These are phyloP conservation scores for Notarius lentiginosus DNA, from an alignment of 2,113 vertebrate genomes.

Conservation along the genomic window DNA sequence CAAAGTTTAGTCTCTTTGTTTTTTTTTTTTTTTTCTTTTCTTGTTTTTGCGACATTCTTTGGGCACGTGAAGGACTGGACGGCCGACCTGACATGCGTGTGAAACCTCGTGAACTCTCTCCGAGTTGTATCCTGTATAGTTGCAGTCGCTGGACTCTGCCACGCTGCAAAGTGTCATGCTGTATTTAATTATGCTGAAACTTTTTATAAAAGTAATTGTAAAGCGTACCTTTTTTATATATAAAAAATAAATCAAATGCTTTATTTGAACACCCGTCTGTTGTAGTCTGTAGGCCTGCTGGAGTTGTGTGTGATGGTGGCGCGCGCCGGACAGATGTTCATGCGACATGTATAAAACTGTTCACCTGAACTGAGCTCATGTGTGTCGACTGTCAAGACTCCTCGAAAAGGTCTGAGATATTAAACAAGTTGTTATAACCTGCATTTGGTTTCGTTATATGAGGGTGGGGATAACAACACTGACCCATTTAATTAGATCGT, in stretches of 20 bases:
- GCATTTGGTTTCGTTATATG: neutral
- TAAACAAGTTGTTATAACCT: neutral
- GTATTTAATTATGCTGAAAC: conserved; percentile 98
- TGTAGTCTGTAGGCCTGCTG: conserved; percentile 33
- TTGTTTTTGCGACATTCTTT: conserved; percentile 76
- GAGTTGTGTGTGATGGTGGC: conserved; percentile 1
- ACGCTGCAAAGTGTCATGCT: conserved; percentile 97
- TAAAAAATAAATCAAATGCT: conserved; percentile 96
- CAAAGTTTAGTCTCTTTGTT: conserved; percentile 82
- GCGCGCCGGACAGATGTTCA: conserved; percentile 9
- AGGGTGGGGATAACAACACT: neutral
- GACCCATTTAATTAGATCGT: neutral
- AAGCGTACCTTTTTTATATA: conserved; percentile 88
- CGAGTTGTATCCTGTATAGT: conserved; percentile 94
- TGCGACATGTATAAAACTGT: conserved; percentile 1
- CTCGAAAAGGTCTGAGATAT: neutral
- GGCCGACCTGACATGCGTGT: conserved; percentile 82
- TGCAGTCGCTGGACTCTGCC: conserved; percentile 80
- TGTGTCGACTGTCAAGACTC: neutral
- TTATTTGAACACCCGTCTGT: conserved; percentile 76
- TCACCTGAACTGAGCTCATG: conserved; percentile 13
- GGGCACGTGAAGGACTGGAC: conserved; percentile 90
- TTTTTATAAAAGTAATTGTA: conserved; percentile 99
- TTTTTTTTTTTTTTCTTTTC: conserved; percentile 37
- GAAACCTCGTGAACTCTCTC: conserved; percentile 89